Evolutionary conservation across 2,888 invertebrate genomes (phyloP).

Genomic region (Drosophila pseudotakahashii): DNA sequence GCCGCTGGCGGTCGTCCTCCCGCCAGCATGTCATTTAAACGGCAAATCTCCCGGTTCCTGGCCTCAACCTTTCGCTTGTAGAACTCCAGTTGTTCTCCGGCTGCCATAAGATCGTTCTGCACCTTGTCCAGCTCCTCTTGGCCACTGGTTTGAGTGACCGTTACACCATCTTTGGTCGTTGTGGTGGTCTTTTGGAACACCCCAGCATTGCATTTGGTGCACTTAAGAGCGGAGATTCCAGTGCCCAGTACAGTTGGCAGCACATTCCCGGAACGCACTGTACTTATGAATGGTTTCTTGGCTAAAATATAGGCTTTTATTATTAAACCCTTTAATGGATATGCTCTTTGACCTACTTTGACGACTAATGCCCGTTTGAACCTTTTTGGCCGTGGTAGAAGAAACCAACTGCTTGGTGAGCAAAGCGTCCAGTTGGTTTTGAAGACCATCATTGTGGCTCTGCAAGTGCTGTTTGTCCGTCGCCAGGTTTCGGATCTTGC

Average conservation of each 20-base stretch:
- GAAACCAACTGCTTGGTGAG: slow-evolving; percentile 84
- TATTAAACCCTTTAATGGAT: not conserved
- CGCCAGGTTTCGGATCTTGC: slow-evolving; percentile 85
- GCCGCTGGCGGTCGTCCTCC: slow-evolving; percentile 89
- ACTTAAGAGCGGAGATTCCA: slow-evolving; percentile 57
- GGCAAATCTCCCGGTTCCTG: slow-evolving; percentile 88
- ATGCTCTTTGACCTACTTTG: slow-evolving; percentile 40
- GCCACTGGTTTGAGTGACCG: slow-evolving; percentile 67
- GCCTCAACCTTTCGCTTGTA: slow-evolving; percentile 84
- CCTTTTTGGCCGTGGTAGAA: slow-evolving; percentile 36
- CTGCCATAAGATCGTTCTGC: slow-evolving; percentile 83
- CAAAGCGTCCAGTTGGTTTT: slow-evolving; percentile 84
- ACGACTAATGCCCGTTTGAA: slow-evolving; percentile 4
- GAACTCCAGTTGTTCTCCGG: slow-evolving; percentile 84
- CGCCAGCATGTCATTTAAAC: slow-evolving; percentile 88
- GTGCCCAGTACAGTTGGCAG: slow-evolving; percentile 63
- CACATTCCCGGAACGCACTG: slow-evolving; percentile 81
- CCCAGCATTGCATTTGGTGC: slow-evolving; percentile 81
- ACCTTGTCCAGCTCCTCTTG: slow-evolving; percentile 82
- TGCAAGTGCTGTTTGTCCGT: slow-evolving; percentile 85
- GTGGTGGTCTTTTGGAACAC: slow-evolving; percentile 69
- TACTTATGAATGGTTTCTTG: slow-evolving; percentile 83
- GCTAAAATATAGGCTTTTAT: slow-evolving; percentile 51
- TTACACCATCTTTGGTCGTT: slow-evolving; percentile 57
- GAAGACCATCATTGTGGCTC: slow-evolving; percentile 85